These are phyloP conservation scores for Trachelus stipa DNA, from an alignment of 2,888 invertebrate genomes.

Conservation along the genomic window DNA sequence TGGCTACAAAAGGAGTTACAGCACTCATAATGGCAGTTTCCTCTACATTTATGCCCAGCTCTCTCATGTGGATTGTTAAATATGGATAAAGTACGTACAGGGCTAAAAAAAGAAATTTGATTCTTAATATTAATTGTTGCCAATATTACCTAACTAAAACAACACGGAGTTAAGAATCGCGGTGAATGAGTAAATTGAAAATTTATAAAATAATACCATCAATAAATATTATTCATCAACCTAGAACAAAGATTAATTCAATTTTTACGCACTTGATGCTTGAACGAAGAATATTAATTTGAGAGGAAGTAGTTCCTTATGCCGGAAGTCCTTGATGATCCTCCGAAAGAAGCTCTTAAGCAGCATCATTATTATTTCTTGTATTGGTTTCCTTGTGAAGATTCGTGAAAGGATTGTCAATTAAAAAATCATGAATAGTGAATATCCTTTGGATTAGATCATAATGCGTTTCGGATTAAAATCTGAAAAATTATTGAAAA, in stretches of 20 bases:
- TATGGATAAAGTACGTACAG: slow-evolving; percentile 82
- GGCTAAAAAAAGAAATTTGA: slow-evolving; percentile 66
- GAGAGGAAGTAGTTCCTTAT: slow-evolving; percentile 78
- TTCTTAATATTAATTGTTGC: slow-evolving; percentile 2
- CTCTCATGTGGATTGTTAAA: slow-evolving; percentile 83
- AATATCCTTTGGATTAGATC: neutral
- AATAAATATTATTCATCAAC: neutral
- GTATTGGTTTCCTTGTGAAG: neutral
- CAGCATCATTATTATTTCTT: slow-evolving; percentile 69
- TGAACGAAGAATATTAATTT: slow-evolving; percentile 83
- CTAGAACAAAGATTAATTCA: neutral
- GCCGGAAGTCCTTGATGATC: slow-evolving; percentile 77
- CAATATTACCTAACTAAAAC: neutral
- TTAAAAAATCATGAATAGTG: neutral
- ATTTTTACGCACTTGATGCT: slow-evolving; percentile 77
- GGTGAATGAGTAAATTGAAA: neutral
- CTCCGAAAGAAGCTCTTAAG: slow-evolving; percentile 74
- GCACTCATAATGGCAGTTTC: slow-evolving; percentile 86
- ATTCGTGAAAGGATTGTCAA: neutral
- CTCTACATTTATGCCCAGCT: slow-evolving; percentile 81
- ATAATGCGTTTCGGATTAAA: neutral
- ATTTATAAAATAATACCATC: neutral
- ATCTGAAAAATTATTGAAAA: neutral
- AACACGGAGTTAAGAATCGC: too few relatives aligned
- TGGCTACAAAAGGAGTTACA: slow-evolving; percentile 79